Evolutionary conservation across 1,140 invertebrate species (phyloP).

Genomic region (Pseudomyrmex gracilis): DNA sequence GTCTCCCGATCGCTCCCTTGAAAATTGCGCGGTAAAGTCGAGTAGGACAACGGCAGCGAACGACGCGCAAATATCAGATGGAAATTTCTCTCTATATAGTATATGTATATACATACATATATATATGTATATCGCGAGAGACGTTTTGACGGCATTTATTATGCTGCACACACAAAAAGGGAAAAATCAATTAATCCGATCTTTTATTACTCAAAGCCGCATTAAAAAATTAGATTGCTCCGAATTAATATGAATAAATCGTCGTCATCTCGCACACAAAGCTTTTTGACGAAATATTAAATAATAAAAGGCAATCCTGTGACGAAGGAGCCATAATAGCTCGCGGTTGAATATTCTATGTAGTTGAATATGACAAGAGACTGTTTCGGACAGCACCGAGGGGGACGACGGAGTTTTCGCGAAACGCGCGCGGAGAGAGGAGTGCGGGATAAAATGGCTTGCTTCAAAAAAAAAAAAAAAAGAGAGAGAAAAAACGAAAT

Average conservation of each 20-base stretch:
- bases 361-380: conserved; percentile 58
- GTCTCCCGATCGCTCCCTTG: conserved; percentile 22
- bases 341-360: conserved; percentile 55
- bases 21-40: conserved; percentile 43
- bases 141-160: not conserved
- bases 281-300: conserved; percentile 26
- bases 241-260: conserved; percentile 57
- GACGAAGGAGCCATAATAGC: conserved; percentile 51
- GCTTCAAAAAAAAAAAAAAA: conserved; percentile 31
- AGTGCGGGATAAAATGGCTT: conserved; percentile 51
- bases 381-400: conserved; percentile 42
- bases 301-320: conserved; percentile 38
- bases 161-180: not conserved
- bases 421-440: too few species aligned
- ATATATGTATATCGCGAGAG: not conserved
- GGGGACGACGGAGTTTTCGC: not conserved
- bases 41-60: conserved; percentile 20
- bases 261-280: conserved; percentile 32
- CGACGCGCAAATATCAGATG: conserved; percentile 30
- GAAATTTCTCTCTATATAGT: not conserved
- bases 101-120: too few species aligned
- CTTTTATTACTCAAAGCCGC: conserved; percentile 25
- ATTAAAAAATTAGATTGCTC: conserved; percentile 38
- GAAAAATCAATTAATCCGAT: not conserved
- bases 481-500: conserved; percentile 3